Conservation (phyloP, 2,113 vertebrate species). For the Cisticola juncidis region DNA sequence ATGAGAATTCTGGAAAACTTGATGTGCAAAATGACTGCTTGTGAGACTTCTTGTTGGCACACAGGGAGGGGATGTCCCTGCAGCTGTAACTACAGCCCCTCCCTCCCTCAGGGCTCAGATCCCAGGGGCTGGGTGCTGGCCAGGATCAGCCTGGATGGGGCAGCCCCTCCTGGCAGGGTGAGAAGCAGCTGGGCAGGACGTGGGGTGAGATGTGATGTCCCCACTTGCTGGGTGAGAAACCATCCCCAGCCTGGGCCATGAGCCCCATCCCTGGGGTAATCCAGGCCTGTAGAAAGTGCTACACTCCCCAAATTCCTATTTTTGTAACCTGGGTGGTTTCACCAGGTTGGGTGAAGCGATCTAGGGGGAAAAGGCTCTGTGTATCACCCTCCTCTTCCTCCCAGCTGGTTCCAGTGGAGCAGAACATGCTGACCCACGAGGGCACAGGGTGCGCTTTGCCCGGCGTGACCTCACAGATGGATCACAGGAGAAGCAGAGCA, state of each 20-base stretch:
- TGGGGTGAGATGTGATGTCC: neutral
- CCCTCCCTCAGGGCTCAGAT: accelerated
- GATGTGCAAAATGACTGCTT: neutral
- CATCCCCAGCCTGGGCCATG: neutral
- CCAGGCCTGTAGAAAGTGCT: neutral
- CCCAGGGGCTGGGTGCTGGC: neutral
- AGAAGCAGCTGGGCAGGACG: neutral
- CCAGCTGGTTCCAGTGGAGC: accelerated
- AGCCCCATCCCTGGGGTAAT: neutral
- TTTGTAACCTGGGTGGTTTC: neutral
- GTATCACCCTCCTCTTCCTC: neutral
- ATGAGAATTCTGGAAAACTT: neutral
- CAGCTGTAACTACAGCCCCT: neutral
- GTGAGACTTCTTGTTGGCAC: neutral
- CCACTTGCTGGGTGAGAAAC: accelerated
- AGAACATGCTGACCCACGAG: neutral
- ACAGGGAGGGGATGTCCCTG: neutral
- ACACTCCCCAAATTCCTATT: accelerated
- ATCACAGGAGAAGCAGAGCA: neutral
- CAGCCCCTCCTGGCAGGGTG: neutral
- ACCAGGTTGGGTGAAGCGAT: neutral
- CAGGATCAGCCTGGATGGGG: neutral
- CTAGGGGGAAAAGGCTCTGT: neutral
- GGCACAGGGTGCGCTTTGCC: neutral
- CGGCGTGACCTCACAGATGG: neutral